Evolutionary conservation across 1,140 invertebrate genomes (phyloP), one percentile per base, ranked within the genome.

Genomic region (Zeugodacus cucurbitae): DNA sequence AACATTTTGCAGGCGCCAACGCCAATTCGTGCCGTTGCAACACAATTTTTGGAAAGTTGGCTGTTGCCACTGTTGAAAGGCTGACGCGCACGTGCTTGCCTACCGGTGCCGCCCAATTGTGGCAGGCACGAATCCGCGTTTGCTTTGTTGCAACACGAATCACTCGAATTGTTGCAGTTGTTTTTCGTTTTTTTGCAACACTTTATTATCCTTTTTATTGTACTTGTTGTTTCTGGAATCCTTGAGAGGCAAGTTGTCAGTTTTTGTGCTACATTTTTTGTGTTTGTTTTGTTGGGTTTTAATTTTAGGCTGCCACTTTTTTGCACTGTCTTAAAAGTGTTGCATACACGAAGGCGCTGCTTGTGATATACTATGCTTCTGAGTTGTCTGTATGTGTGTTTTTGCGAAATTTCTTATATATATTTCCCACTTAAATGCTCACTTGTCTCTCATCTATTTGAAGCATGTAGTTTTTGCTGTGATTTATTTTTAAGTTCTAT

Each of bases 131-230:
- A 82, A 48, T 82, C 34, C 6, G 32, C 26, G 41, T 82, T 82
- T 14, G 22, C 74, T 82, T 34, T 82, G 67, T 48, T 48, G 41
- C 41, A 22, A 82, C 74, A 82, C 41, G 74, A 82, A 82, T 82
- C 74, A 20, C n/a, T 82, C n/a, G 26, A 82, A 82, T 82, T 82
- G 74, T 48, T 82, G 74, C 74, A 82, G 41, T 82, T 48, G n/a
- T 82, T 82, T 54, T 37, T n/a, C 17, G 2, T 37, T 54, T 70
- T 70, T 70, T 44, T 41, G 48, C 11, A 48, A 82, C 74, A 82
- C n/a, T 74, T 20, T 26, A 37, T 82, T 82, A 48, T 26, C n/a
- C n/a, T n/a, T 82, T 48, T 29, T 82, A 34, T 82, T 34, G 29
- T 41, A 22, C 48, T 26, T 29, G 37, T 29, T 29, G 10, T 48